Conservation (phyloP, 2,113 vertebrate species). For the Oryzias melastigma region DNA sequence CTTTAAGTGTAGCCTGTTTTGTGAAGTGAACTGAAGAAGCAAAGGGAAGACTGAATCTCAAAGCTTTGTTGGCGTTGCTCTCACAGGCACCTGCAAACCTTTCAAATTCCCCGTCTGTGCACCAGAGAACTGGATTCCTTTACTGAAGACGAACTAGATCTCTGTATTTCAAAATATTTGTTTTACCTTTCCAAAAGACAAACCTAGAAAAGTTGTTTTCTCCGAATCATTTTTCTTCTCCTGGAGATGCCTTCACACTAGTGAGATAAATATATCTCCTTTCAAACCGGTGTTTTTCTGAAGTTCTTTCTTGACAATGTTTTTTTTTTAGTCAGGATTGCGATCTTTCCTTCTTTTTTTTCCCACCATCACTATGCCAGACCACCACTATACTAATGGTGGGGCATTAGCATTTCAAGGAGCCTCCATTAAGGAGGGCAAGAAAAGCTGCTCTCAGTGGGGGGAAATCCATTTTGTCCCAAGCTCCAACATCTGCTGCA, state of each 20-base stretch:
- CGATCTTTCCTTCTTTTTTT: conserved; percentile 76
- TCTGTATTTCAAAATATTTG: conserved; percentile 47
- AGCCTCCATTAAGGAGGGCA: conserved; percentile 84
- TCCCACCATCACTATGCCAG: conserved; percentile 90
- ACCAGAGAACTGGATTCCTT: conserved; percentile 21
- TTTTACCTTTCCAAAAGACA: conserved; percentile 53
- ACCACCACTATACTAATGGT: conserved; percentile 84
- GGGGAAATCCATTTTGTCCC: conserved; percentile 91
- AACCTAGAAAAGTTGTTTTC: background rate
- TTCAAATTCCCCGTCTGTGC: conserved; percentile 18
- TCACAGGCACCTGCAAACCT: conserved; percentile 3
- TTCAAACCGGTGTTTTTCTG: conserved; percentile 8
- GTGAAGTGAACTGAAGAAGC: background rate
- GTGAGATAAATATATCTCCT: conserved; percentile 43
- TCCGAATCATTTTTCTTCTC: conserved; percentile 48
- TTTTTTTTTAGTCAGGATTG: conserved; percentile 77
- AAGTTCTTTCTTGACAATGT: conserved; percentile 56
- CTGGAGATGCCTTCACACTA: conserved; percentile 66
- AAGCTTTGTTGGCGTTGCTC: background rate
- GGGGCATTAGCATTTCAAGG: conserved; percentile 96
- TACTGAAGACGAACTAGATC: conserved; percentile 41
- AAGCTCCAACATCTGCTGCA: conserved; percentile 92
- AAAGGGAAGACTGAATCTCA: background rate
- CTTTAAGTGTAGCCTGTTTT: background rate
- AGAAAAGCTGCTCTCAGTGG: conserved; percentile 89